Evolutionary conservation across 2,797 vertebrate species (phyloP).

Genomic region (Tamandua tetradactyla): DNA sequence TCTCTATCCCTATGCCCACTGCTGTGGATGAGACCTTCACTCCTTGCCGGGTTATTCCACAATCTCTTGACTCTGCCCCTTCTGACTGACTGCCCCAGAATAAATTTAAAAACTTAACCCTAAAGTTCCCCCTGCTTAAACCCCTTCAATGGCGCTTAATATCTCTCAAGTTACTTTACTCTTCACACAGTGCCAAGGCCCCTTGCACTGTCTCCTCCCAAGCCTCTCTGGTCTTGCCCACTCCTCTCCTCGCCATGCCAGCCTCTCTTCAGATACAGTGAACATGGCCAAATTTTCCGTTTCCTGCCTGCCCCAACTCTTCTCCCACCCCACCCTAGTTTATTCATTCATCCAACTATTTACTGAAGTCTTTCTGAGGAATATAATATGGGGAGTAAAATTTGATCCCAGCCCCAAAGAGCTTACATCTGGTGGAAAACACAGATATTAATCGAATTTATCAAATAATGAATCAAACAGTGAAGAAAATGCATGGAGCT

Average conservation of each 20-base stretch:
- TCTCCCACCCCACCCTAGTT: not conserved
- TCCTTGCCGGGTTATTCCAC: not conserved
- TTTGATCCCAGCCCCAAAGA: not conserved
- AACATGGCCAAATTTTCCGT: constrained; percentile 9
- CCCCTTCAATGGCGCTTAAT: not conserved
- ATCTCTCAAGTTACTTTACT: constrained; percentile 18
- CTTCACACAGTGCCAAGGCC: not conserved
- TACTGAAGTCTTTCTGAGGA: constrained; percentile 6
- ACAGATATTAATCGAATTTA: not conserved
- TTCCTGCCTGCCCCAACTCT: not conserved
- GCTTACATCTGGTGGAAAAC: not conserved
- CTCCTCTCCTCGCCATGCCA: not conserved
- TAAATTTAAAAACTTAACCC: not conserved
- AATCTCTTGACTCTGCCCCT: not conserved
- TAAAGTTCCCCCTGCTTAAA: not conserved
- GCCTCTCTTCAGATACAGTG: constrained; percentile 27
- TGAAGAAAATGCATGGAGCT: not conserved
- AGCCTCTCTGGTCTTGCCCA: not conserved
- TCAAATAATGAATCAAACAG: not conserved
- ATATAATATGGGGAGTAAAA: not conserved
- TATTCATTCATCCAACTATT: constrained; percentile 29
- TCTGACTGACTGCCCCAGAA: not conserved
- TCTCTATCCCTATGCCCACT: not conserved
- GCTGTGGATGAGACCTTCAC: not conserved
- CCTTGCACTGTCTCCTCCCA: not conserved